Conservation (phyloP, 2,888 invertebrate genomes). For the Thymelicus lineola region DNA sequence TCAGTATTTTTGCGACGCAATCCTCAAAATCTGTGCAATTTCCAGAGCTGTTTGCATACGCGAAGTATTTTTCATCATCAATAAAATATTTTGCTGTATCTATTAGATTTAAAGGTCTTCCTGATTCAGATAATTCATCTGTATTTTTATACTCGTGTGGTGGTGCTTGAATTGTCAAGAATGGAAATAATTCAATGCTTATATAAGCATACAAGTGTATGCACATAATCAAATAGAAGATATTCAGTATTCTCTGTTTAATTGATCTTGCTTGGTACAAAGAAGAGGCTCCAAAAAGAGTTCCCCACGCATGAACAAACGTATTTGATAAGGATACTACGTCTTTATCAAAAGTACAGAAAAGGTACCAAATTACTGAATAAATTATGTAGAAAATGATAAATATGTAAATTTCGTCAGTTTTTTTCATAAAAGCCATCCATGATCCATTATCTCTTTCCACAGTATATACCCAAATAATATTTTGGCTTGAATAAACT, state of each 20-base stretch:
- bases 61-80: slow-evolving; percentile 55
- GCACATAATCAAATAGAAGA: slow-evolving; percentile 60
- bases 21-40: slow-evolving; percentile 57
- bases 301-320: slow-evolving; percentile 64
- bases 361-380: slow-evolving; percentile 56
- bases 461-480: slow-evolving; percentile 64
- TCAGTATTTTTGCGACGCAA: slow-evolving; percentile 53
- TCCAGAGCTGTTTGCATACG: slow-evolving; percentile 55
- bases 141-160: slow-evolving; percentile 58
- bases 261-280: slow-evolving; percentile 56
- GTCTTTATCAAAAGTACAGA: slow-evolving; percentile 55
- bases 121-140: slow-evolving; percentile 60
- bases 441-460: slow-evolving; percentile 60
- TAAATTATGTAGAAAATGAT: slow-evolving; percentile 62
- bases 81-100: slow-evolving; percentile 57
- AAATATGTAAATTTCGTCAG: slow-evolving; percentile 62
- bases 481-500: slow-evolving; percentile 58
- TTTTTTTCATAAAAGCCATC: slow-evolving; percentile 58
- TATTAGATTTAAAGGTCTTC: slow-evolving; percentile 54
- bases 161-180: slow-evolving; percentile 64
- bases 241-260: slow-evolving; percentile 66
- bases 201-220: slow-evolving; percentile 64
- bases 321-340: slow-evolving; percentile 51
- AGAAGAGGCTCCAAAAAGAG: slow-evolving; percentile 59
- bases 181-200: slow-evolving; percentile 65